Conservation (phyloP, 2,888 invertebrate species). For the Hypomecis atomaria region DNA sequence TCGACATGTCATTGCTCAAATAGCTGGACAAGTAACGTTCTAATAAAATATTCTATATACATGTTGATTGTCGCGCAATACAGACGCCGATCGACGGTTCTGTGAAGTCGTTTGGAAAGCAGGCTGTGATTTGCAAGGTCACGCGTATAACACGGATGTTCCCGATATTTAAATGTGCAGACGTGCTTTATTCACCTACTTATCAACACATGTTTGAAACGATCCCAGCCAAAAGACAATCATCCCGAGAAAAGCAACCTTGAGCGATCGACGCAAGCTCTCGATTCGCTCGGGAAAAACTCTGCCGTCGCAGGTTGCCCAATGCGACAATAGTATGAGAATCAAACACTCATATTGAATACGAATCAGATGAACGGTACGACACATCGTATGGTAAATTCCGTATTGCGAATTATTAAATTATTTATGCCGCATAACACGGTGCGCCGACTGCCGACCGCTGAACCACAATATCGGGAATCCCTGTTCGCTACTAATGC, state of each 20-base stretch:
- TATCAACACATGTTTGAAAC: constrained; percentile 81
- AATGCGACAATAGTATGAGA: constrained; percentile 83
- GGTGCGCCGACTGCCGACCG: constrained; percentile 75
- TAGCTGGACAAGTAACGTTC: constrained; percentile 66
- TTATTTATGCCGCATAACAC: constrained; percentile 84
- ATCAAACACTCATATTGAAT: constrained; percentile 84
- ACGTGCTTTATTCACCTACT: constrained; percentile 85
- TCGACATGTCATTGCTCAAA: constrained; percentile 67
- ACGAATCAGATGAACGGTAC: constrained; percentile 82
- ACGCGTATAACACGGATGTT: constrained; percentile 85
- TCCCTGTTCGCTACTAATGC: constrained; percentile 83
- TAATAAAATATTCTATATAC: constrained; percentile 76
- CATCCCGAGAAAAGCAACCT: constrained; percentile 63
- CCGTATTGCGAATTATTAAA: constrained; percentile 85
- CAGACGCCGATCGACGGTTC: constrained; percentile 77
- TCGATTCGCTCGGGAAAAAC: constrained; percentile 66
- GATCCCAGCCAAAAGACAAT: constrained; percentile 64
- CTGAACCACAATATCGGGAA: constrained; percentile 84
- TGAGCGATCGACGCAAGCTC: constrained; percentile 61
- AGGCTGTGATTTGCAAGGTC: constrained; percentile 85
- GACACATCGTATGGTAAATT: constrained; percentile 82
- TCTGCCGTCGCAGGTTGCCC: constrained; percentile 70
- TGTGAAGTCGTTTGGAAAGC: constrained; percentile 84
- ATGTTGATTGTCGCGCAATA: constrained; percentile 72
- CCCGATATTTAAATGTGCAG: constrained; percentile 84